phyloP scores from a whole-genome alignment of 1,140 invertebrate species.

The Steinernema feltiae region DNA sequence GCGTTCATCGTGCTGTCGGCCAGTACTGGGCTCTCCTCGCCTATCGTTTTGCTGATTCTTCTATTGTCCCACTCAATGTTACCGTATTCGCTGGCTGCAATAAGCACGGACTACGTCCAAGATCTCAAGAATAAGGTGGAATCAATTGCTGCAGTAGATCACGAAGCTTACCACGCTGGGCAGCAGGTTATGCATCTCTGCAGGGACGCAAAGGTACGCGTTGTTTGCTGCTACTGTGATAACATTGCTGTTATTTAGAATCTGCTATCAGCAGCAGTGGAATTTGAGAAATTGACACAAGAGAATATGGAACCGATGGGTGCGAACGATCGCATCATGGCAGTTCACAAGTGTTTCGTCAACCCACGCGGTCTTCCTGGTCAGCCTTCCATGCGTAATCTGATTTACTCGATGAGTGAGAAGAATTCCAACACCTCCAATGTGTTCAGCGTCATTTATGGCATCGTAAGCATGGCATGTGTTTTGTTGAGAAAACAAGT shows the following conservation, averaged over 20 bases:
- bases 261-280: not conserved
- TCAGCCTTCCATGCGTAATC: constrained; percentile 34
- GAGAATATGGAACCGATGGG: not conserved
- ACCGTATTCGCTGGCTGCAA: not conserved
- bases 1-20: not conserved
- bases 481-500: no score
- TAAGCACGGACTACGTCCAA: not conserved
- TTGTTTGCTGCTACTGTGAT: no score
- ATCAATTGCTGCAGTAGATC: not conserved
- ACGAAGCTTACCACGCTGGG: not conserved
- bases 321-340: not conserved
- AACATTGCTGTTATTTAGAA: not conserved
- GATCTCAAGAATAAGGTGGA: not conserved
- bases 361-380: constrained; percentile 34
- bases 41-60: constrained; percentile 57
- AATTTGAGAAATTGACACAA: not conserved
- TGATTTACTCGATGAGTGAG: constrained; percentile 44
- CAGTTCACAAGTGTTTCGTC: constrained; percentile 49
- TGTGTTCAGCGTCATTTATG: no score
- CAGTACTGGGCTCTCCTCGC: constrained; percentile 34
- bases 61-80: constrained; percentile 15
- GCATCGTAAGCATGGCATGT: no score
- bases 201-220: no score
- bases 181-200: not conserved
- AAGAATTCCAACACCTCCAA: no score